A percentile compares a stretch with the other conserved stretches of the same genome.
These are phyloP conservation scores for Alsophila aescularia DNA, from an alignment of 2,888 invertebrate species.

Conservation along the genomic window DNA sequence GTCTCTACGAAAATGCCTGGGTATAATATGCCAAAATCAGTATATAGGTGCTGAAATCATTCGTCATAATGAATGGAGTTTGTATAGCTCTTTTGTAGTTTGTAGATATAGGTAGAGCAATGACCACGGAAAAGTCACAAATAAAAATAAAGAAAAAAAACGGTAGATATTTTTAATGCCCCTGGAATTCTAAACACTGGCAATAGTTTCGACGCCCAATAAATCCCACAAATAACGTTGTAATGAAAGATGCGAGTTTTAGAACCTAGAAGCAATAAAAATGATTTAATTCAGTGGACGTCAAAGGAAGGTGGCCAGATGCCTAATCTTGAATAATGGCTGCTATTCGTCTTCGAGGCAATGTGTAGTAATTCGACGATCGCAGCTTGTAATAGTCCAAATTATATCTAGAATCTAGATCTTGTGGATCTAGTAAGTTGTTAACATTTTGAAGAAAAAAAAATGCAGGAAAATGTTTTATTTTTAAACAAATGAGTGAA, in stretches of 20 bases:
- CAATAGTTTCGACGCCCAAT: neutral
- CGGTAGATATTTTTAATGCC: neutral
- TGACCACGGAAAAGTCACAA: neutral
- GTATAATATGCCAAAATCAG: too few species aligned
- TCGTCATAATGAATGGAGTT: too few species aligned
- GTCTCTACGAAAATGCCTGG: too few species aligned
- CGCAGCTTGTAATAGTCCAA: constrained; percentile 43
- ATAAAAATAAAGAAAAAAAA: neutral
- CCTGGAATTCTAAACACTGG: neutral
- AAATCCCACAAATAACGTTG: neutral
- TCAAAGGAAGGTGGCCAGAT: constrained; percentile 47
- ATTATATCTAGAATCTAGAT: constrained; percentile 46
- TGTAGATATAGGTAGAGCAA: neutral
- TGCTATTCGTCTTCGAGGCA: constrained; percentile 63
- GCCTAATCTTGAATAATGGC: constrained; percentile 71
- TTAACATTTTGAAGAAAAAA: neutral
- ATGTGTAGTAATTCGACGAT: constrained; percentile 62
- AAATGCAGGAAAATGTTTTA: too few species aligned
- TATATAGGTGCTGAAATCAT: too few species aligned
- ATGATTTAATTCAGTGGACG: constrained; percentile 51
- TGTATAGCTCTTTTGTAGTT: too few species aligned
- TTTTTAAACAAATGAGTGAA: too few species aligned
- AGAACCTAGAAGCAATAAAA: constrained; percentile 30
- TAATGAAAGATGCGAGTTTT: constrained; percentile 15
- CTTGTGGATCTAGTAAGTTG: neutral